Conservation (phyloP, 2,113 vertebrate genomes). For the Tenrec ecaudatus region DNA sequence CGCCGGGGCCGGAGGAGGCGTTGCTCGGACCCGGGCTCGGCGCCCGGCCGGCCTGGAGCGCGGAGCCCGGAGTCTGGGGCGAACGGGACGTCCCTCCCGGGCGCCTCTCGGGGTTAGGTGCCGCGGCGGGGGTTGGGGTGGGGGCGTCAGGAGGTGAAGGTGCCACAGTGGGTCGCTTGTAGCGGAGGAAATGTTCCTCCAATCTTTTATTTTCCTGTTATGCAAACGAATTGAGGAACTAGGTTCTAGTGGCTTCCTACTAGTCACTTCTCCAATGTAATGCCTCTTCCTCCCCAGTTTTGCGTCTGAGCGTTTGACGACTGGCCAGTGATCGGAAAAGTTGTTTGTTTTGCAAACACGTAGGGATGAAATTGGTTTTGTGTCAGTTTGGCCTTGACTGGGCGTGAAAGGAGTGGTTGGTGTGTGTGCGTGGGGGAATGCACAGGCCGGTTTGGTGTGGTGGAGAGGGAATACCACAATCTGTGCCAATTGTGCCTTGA, state of each 20-base stretch:
- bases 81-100: neutral
- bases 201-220: constrained; percentile 39
- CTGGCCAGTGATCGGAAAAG: constrained; percentile 20
- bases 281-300: neutral
- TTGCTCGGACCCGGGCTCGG: constrained; percentile 37
- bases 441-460: constrained; percentile 54
- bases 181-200: constrained; percentile 19
- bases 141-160: constrained; percentile 27
- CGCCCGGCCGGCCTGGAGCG: too few relatives aligned
- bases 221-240: constrained; percentile 70
- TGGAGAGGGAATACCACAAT: constrained; percentile 71
- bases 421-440: constrained; percentile 43
- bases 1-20: constrained; percentile 64
- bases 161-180: neutral
- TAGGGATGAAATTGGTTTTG: neutral
- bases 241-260: constrained; percentile 7
- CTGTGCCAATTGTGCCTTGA: constrained; percentile 73
- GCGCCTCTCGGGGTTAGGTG: neutral
- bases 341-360: neutral
- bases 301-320: constrained; percentile 22
- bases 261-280: neutral
- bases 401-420: constrained; percentile 23
- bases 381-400: neutral
- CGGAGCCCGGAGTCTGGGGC: constrained; percentile 47
- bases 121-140: neutral